phyloP scores from a whole-genome alignment of 2,113 vertebrate genomes.

The Anolis carolinensis region DNA sequence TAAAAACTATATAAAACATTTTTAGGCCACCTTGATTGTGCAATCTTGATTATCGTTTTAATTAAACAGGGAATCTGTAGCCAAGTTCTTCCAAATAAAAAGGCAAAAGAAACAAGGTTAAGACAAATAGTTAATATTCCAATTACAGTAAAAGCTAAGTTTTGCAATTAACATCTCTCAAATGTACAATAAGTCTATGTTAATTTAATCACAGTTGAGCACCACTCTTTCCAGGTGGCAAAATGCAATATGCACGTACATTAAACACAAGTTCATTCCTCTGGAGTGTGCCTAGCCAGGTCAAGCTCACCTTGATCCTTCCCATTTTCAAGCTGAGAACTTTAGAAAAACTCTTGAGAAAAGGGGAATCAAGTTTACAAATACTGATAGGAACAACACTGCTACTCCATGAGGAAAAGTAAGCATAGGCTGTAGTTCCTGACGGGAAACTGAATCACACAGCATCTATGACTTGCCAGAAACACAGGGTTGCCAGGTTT shows the following conservation, averaged over 20 bases:
- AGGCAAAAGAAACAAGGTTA: constrained; percentile 16
- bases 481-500: too few species aligned
- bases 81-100: constrained; percentile 49
- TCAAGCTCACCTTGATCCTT: not conserved
- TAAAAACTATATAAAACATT: constrained; percentile 80
- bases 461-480: too few species aligned
- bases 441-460: not conserved
- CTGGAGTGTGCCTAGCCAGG: not conserved
- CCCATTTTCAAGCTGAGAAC: not conserved
- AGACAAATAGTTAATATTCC: constrained; percentile 28
- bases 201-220: constrained; percentile 22
- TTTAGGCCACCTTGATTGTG: constrained; percentile 66
- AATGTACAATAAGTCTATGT: constrained; percentile 24
- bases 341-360: not conserved
- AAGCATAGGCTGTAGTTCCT: not conserved
- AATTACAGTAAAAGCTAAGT: constrained; percentile 49
- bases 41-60: constrained; percentile 67
- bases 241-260: constrained; percentile 6
- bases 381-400: not conserved
- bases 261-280: not conserved
- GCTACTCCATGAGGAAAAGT: not conserved
- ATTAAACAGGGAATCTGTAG: constrained; percentile 55
- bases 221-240: constrained; percentile 6
- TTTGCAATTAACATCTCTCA: constrained; percentile 14
- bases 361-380: not conserved